Evolutionary conservation across 2,797 vertebrate genomes (phyloP), one percentile per base, ranked within the genome.

Genomic region (Anniella stebbinsi): DNA sequence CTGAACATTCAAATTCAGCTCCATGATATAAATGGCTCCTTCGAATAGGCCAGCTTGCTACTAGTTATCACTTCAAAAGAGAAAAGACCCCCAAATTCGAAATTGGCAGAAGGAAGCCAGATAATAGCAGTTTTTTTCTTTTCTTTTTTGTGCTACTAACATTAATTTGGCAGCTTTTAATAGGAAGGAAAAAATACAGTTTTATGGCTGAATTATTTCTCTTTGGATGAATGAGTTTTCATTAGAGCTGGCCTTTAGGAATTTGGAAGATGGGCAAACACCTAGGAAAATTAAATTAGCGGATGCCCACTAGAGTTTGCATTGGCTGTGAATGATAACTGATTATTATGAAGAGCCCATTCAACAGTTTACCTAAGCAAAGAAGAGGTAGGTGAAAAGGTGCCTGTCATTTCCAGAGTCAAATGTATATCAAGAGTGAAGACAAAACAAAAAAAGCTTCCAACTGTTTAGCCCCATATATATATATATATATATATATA

Each of bases 251-350:
- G 80, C 86, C 86, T 90, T 90, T 83, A 90, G 80, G 80, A 90
- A 90, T 90, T 87, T 90, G 80, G 85, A 90, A 90, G 73, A 87
- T 87, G 80, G 85, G 89, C 80, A 90, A 87, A 84, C 48, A 87
- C 89, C 76, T 87, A 77, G 72, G 80, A 90, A 90, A 87, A 87
- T 90, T 90, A 84, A 90, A 90, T 90, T 90, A 87, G 85, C 28
- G 21, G 72, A 77, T 84, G 63, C 86, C 78, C 70, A 83, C 80
- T 87, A 90, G 80, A 87, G 70, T 87, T 87, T 90, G 69, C 60
- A 54, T 41, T 76, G 41, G 69, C 70, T 45, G 72, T 69, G 80
- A 90, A 90, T 78, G 80, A 87, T 90, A 90, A 80, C 36, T 83
- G 86, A 77, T 77, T 70, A 70, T 84, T 90, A 87, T 11, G n/a